Percentiles rank a stretch among this genome's conserved stretches.
phyloP scores from a whole-genome alignment of 2,888 invertebrate species.

The Melipona beecheii region DNA sequence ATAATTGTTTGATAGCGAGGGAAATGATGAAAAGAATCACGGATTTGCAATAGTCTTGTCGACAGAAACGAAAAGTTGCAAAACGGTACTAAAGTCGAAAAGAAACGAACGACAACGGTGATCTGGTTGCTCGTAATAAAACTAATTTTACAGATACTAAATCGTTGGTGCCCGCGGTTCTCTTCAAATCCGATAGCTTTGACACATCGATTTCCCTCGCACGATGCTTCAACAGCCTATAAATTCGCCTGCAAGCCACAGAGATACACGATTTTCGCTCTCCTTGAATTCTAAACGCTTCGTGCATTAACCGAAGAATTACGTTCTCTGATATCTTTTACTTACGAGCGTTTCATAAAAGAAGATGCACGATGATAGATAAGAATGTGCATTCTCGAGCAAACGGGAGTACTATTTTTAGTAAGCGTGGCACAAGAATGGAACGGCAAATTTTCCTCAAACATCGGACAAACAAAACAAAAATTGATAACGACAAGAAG shows the following conservation, averaged over 20 bases:
- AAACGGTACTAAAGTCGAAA: not conserved
- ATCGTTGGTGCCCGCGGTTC: slow-evolving; percentile 7
- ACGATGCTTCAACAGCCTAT: not conserved
- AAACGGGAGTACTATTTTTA: too few species aligned
- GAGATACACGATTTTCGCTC: not conserved
- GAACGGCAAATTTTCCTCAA: not conserved
- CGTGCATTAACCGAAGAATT: not conserved
- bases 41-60: not conserved
- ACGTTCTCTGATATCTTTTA: too few species aligned
- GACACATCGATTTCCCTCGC: not conserved
- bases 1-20: not conserved
- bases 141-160: slow-evolving; percentile 19
- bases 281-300: not conserved
- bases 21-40: not conserved
- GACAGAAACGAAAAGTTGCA: too few species aligned
- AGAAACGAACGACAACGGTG: not conserved
- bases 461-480: not conserved
- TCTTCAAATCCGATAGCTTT: not conserved
- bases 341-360: not conserved
- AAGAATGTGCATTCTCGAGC: not conserved
- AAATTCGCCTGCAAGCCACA: not conserved
- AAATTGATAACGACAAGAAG: too few species aligned
- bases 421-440: not conserved
- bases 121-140: not conserved
- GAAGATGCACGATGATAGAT: not conserved